Percentiles rank a stretch among this genome's conserved stretches.
Conservation (phyloP, 1,140 invertebrate species). For the Drosophila littoralis region DNA sequence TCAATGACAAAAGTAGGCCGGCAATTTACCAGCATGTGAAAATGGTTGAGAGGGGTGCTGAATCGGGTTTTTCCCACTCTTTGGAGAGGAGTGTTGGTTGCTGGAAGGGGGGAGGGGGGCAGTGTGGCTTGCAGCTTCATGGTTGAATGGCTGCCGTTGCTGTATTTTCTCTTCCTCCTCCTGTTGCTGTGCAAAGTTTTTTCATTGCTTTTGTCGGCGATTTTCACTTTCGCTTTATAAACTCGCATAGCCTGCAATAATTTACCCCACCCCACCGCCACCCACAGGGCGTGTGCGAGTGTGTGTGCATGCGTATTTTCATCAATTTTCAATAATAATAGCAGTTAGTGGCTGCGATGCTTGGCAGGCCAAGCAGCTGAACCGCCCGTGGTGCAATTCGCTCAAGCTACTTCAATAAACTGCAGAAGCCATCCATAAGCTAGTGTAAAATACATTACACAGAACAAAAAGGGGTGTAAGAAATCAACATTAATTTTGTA, state of each 20-base stretch:
- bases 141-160: neutral
- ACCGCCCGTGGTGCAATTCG: conserved; percentile 59
- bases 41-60: neutral
- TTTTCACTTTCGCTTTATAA: conserved; percentile 67
- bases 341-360: conserved; percentile 23
- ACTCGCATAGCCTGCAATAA: conserved; percentile 58
- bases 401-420: conserved; percentile 66
- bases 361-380: conserved; percentile 24
- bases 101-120: neutral
- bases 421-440: conserved; percentile 27
- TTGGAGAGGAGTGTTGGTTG: neutral
- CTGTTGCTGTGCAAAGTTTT: conserved; percentile 34
- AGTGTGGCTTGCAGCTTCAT: neutral
- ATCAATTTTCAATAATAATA: conserved; percentile 75
- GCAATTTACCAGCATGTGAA: conserved; percentile 15
- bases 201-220: conserved; percentile 31
- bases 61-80: neutral
- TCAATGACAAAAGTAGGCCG: conserved; percentile 52
- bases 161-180: neutral
- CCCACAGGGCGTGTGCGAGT: conserved; percentile 1
- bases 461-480: too few relatives aligned
- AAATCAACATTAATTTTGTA: too few relatives aligned
- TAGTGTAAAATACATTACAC: neutral
- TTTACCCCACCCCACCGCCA: conserved; percentile 25
- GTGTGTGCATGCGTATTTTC: conserved; percentile 35